phyloP scores from a whole-genome alignment of 2,797 vertebrate genomes.

The Lacerta viridis region DNA sequence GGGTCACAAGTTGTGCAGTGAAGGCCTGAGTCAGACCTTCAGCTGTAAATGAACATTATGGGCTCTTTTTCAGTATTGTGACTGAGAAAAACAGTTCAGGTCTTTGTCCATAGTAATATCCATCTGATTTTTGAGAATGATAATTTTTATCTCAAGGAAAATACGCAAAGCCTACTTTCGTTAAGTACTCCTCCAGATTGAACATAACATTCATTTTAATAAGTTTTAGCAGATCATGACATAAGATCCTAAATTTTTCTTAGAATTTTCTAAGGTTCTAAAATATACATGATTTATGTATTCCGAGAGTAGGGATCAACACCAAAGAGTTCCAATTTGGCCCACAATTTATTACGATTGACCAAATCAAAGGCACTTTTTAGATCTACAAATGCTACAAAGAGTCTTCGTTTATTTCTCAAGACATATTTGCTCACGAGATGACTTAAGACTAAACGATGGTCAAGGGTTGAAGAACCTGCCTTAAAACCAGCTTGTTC shows the following conservation, averaged over 20 bases:
- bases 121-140: conserved; percentile 52
- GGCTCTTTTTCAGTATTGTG: background rate
- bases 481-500: no score
- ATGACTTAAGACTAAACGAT: no score
- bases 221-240: conserved; percentile 6
- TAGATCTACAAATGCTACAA: no score
- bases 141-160: conserved; percentile 66
- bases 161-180: conserved; percentile 68
- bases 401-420: no score
- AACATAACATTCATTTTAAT: conserved; percentile 22
- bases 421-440: no score
- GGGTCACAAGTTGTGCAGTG: background rate
- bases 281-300: background rate
- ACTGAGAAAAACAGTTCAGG: background rate
- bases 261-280: background rate
- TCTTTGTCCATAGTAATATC: background rate
- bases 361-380: no score
- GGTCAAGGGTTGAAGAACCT: no score
- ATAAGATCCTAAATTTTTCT: conserved; percentile 13
- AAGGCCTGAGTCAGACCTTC: background rate
- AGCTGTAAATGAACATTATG: background rate
- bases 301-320: background rate
- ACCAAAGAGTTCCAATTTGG: no score
- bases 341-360: no score
- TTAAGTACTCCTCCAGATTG: conserved; percentile 39